A percentile compares a stretch with the other conserved stretches of the same genome.
These are phyloP conservation scores for Melolontha melolontha DNA, from an alignment of 2,888 invertebrate species.

Conservation along the genomic window DNA sequence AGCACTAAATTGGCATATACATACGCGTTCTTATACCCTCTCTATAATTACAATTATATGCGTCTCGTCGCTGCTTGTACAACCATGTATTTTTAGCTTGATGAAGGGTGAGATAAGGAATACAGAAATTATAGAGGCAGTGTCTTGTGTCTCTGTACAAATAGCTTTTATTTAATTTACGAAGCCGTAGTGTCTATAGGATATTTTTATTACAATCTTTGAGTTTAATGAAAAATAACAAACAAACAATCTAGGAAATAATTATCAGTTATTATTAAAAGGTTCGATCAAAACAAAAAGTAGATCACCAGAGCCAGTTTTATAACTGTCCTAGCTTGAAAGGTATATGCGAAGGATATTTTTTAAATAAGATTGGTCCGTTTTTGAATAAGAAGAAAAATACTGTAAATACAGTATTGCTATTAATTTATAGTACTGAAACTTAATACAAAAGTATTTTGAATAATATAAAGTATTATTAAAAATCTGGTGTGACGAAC, in stretches of 20 bases:
- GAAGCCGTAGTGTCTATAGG: slow-evolving; percentile 1
- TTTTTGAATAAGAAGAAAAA: too few relatives aligned
- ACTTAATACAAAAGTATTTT: too few relatives aligned
- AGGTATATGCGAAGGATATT: too few relatives aligned
- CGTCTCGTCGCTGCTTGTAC: background rate
- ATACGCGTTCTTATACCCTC: background rate
- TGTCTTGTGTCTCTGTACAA: background rate
- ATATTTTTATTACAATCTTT: background rate
- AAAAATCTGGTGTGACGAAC: too few relatives aligned
- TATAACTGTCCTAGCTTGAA: too few relatives aligned
- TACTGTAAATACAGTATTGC: too few relatives aligned
- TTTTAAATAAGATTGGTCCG: too few relatives aligned
- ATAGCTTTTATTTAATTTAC: slow-evolving; percentile 11
- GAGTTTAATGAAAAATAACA: background rate
- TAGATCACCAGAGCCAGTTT: too few relatives aligned
- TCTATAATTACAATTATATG: background rate
- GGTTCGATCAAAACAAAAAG: background rate
- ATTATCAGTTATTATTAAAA: slow-evolving; percentile 5
- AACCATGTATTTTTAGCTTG: background rate
- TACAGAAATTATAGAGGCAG: slow-evolving; percentile 6
- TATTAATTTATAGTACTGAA: too few relatives aligned
- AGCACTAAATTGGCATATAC: slow-evolving; percentile 12
- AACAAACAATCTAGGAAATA: background rate
- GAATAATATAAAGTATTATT: too few relatives aligned
- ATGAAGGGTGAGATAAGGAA: background rate